Percentiles rank a stretch among this genome's conserved stretches.
These are phyloP conservation scores for Cosmia trapezina DNA, from an alignment of 2,888 invertebrate species.

Conservation along the genomic window DNA sequence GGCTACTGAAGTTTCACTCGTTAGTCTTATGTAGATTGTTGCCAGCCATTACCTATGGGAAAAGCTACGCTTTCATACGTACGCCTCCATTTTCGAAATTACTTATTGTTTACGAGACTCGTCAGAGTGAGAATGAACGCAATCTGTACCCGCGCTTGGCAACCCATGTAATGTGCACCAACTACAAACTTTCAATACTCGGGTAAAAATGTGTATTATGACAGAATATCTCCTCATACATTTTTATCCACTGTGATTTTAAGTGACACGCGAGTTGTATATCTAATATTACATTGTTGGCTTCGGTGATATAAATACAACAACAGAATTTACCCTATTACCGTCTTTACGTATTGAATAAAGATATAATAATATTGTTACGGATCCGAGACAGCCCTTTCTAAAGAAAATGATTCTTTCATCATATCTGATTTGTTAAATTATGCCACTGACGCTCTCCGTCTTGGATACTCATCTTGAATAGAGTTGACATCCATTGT, in stretches of 20 bases:
- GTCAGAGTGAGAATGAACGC: slow-evolving; percentile 68
- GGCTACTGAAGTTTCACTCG: slow-evolving; percentile 77
- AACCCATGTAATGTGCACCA: slow-evolving; percentile 48
- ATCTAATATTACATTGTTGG: slow-evolving; percentile 48
- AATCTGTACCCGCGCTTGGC: slow-evolving; percentile 66
- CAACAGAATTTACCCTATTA: slow-evolving; percentile 64
- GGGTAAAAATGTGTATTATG: slow-evolving; percentile 51
- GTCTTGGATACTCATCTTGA: slow-evolving; percentile 87
- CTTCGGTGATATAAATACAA: slow-evolving; percentile 52
- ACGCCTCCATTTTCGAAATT: slow-evolving; percentile 78
- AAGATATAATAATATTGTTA: slow-evolving; percentile 71
- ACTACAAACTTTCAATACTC: slow-evolving; percentile 57
- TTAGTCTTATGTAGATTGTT: slow-evolving; percentile 77
- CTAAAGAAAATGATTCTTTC: slow-evolving; percentile 80
- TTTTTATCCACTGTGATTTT: slow-evolving; percentile 54
- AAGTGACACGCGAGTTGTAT: slow-evolving; percentile 38
- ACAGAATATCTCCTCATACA: slow-evolving; percentile 34
- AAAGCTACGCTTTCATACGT: slow-evolving; percentile 72
- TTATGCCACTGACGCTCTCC: slow-evolving; percentile 86
- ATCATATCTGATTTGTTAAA: slow-evolving; percentile 84
- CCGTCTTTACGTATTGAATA: slow-evolving; percentile 65
- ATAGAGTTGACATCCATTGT: slow-evolving; percentile 89
- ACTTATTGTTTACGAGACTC: slow-evolving; percentile 76
- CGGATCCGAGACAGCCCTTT: slow-evolving; percentile 74
- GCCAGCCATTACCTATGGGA: slow-evolving; percentile 78